Base-by-base conservation (phyloP, 2,888 invertebrate genomes). In the Pollenia angustigena region DNA sequence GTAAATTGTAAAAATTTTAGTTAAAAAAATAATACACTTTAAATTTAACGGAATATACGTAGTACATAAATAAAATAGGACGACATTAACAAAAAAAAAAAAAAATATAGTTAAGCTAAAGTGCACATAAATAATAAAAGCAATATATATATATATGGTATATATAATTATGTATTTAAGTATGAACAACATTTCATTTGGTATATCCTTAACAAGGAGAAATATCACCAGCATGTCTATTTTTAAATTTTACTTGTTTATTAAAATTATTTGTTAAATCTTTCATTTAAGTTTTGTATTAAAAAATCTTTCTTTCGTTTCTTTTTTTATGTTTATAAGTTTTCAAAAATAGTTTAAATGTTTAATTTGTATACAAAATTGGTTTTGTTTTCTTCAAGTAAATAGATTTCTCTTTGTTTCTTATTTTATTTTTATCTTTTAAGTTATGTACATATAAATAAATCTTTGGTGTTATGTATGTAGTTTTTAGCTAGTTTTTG, bases 401-500 rank as follows among this genome's bases (percentile, higher is more conserved):
- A 16, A 54, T 80, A 60, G 11, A 54, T 69, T 44, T 85, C 64
- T 80, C 62, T 71, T 62, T 80, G 48, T 58, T 4, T 42, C 4
- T 72, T 32, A 3, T 52, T 48, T 14, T 68, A 18, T 8, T 58
- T 74, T n/a, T 60, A 8, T 54, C 8, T 56, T 11, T 64, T 3
- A 52, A 52, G 10, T 44, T 75, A 46, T 64, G 14, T 66, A 14
- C 12, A 44, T 74, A 72, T 80, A 80, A 64, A 84, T 79, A 84
- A 52, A 84, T 87, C 87, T 87, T 87, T 87, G 87, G 87, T 87
- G 87, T 87, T 84, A 32, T 71, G 46, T 84, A 32, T 71, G 46
- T 48, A 44, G 9, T 72, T 44, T 64, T 71, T 54, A 60, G 18
- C 50, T 75, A 46, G 0, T 44, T 9, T 4, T 32, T n/a, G 6